Percentiles rank a stretch among this genome's conserved stretches.
Evolutionary conservation across 2,888 invertebrate species (phyloP).

Genomic region (Ormia ochracea): DNA sequence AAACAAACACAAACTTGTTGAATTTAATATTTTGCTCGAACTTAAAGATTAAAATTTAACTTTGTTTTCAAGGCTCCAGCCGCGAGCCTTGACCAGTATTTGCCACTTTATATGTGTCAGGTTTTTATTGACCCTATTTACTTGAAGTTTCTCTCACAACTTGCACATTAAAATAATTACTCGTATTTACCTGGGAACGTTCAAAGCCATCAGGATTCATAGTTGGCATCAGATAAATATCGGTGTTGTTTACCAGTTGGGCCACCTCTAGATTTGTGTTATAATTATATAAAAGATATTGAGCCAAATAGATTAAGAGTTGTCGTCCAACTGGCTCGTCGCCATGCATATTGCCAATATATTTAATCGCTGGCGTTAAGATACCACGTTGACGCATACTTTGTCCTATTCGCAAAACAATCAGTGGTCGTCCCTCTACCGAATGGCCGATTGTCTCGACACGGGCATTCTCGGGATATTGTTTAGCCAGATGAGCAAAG

Average conservation of each 20-base stretch:
- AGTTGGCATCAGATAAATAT: constrained; percentile 96
- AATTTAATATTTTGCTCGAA: too few species aligned
- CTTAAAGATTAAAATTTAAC: too few species aligned
- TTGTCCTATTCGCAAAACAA: constrained; percentile 84
- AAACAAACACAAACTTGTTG: too few species aligned
- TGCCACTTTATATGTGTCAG: too few species aligned
- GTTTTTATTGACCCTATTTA: too few species aligned
- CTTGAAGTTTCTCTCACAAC: too few species aligned
- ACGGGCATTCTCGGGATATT: constrained; percentile 84
- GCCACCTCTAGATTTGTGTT: constrained; percentile 84
- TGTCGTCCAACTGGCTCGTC: constrained; percentile 94
- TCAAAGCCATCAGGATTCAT: constrained; percentile 98
- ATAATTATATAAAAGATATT: constrained; percentile 88
- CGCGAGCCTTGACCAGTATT: too few species aligned
- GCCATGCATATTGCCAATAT: constrained; percentile 97
- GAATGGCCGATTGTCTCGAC: constrained; percentile 90
- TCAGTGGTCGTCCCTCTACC: constrained; percentile 86
- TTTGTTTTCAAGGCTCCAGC: too few species aligned
- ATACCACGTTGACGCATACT: constrained; percentile 80
- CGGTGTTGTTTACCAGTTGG: constrained; percentile 87
- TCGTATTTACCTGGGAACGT: constrained; percentile 85
- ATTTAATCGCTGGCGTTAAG: constrained; percentile 92
- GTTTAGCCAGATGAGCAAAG: constrained; percentile 80
- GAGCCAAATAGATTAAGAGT: constrained; percentile 87
- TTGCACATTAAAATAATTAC: too few species aligned